Conservation (phyloP, 2,888 invertebrate genomes). For the Tipula unca region DNA sequence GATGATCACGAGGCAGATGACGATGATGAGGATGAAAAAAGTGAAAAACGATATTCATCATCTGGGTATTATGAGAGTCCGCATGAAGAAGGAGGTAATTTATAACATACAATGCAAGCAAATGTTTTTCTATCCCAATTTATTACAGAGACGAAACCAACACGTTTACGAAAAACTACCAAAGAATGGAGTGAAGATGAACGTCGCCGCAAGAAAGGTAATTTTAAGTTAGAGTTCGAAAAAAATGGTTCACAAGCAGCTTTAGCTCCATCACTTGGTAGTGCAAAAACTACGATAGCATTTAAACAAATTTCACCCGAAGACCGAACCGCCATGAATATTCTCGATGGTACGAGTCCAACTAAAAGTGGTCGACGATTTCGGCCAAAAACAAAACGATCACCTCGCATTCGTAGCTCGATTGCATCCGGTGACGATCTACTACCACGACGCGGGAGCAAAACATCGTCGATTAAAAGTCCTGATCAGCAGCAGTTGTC, state of each 20-base stretch:
- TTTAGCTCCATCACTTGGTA: constrained; percentile 42
- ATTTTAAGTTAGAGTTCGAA: constrained; percentile 62
- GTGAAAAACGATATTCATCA: constrained; percentile 58
- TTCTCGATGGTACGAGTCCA: constrained; percentile 36
- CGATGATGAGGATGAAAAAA: constrained; percentile 58
- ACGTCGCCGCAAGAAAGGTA: constrained; percentile 60
- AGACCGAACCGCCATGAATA: constrained; percentile 29
- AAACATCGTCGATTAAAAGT: constrained; percentile 23
- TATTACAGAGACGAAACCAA: constrained; percentile 24
- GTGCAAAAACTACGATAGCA: constrained; percentile 31
- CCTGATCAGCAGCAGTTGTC: constrained; percentile 23
- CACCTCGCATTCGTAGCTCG: constrained; percentile 32
- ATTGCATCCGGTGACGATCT: constrained; percentile 34
- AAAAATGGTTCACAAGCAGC: constrained; percentile 27
- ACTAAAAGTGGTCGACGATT: constrained; percentile 41
- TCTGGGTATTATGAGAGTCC: constrained; percentile 70
- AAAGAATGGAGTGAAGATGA: constrained; percentile 59
- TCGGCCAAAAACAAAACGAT: constrained; percentile 41
- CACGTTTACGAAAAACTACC: constrained; percentile 28
- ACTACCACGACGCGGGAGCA: constrained; percentile 24
- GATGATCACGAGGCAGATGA: constrained; percentile 62
- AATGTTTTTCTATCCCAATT: constrained; percentile 15
- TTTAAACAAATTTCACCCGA: constrained; percentile 35
- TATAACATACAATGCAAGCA: background rate
- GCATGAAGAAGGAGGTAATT: constrained; percentile 47